Conservation (phyloP, 2,113 vertebrate species). For the Halcyon malimbica region DNA sequence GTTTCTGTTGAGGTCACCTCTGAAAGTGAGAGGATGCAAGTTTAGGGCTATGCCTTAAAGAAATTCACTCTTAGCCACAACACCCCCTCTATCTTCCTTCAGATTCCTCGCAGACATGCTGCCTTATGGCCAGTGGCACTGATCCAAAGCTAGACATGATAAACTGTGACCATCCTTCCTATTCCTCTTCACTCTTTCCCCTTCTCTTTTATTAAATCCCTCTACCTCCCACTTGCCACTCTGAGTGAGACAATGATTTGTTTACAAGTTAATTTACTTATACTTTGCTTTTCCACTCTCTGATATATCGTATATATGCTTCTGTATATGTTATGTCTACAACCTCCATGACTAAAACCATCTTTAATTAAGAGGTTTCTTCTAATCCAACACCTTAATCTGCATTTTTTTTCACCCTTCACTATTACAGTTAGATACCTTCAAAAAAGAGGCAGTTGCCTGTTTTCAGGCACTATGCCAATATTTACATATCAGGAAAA, state of each 20-base stretch:
- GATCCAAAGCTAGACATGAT: background rate
- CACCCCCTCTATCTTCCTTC: accelerated
- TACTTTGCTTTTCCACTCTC: background rate
- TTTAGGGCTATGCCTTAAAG: background rate
- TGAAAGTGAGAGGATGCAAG: background rate
- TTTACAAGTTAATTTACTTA: background rate
- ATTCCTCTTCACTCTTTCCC: background rate
- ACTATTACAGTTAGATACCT: background rate
- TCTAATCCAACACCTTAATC: background rate
- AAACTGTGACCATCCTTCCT: background rate
- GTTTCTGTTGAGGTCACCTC: background rate
- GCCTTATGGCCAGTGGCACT: background rate
- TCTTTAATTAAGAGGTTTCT: background rate
- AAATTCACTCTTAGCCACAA: background rate
- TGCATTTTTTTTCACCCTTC: background rate
- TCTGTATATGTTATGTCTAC: background rate
- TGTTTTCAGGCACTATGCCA: background rate
- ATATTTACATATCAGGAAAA: background rate
- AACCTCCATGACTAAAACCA: background rate
- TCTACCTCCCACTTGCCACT: background rate
- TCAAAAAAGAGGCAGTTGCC: background rate
- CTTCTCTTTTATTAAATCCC: background rate
- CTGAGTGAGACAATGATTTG: background rate
- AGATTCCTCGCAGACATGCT: background rate
- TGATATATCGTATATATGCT: background rate